Evolutionary conservation across 2,888 invertebrate genomes (phyloP), one percentile per base, ranked within the genome.

Genomic region (Perdita meconis): DNA sequence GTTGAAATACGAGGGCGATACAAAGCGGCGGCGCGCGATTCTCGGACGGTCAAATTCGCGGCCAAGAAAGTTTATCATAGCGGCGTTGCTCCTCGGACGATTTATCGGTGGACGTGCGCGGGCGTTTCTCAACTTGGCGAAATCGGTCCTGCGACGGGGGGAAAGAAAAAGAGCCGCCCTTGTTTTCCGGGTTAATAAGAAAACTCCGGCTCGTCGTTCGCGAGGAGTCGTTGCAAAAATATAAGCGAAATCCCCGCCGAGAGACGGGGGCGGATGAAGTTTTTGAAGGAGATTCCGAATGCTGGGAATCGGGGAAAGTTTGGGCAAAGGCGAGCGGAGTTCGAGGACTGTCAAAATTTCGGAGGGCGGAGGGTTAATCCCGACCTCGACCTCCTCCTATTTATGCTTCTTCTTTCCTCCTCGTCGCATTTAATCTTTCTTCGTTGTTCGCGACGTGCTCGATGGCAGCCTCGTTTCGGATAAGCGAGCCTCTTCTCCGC

Each of bases 61-160:
- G 30, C 12, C 30, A 44, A 53, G 40, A 60, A 68, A 42, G 22
- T 60, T 51, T 51, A 34, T 42, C 60, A 51, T 51, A 68, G 30
- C 26, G 3, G 60, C 3, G 30, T 3, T 30, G 40, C n/a, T 1
- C 22, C 50, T 42, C 60, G 3, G 34, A 24, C 16, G 56, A 68
- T 68, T 60, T 51, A 53, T 42, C 12, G 22, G 34, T 10, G 30
- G 16, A 30, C 38, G 51, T 60, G 60, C 24, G 51, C 51, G 51
- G 16, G 24, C n/a, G 13, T 26, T 51, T 51, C 13, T 51, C 51
- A 51, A 51, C 51, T 24, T 26, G 12, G 22, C 22, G 47, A 19
- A 22, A 12, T 47, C 47, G 47, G 47, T 8, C 16, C 19, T 16
- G 47, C 3, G 47, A 47, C 47, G 19, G 22, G 19, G 19, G 19